Evolutionary conservation across 2,797 vertebrate species (phyloP).

Genomic region (Enteromius paludinosus): DNA sequence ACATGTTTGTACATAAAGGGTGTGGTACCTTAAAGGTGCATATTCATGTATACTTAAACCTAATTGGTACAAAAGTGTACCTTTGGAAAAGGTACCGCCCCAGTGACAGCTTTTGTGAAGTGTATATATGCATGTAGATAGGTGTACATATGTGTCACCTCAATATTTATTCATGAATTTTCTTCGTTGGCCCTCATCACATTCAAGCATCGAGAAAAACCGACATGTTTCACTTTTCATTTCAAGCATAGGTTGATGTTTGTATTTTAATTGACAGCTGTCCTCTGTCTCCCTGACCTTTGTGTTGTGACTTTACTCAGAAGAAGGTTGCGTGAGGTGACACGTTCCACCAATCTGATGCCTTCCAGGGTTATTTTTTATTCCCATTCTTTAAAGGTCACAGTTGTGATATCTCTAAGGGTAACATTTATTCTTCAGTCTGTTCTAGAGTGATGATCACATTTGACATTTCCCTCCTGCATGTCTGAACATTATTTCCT

Average conservation of each 20-base stretch:
- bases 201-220: constrained; percentile 12
- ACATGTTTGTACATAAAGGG: no score
- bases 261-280: constrained; percentile 29
- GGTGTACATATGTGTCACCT: not conserved
- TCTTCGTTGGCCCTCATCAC: not conserved
- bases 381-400: constrained; percentile 56
- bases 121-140: not conserved
- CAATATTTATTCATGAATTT: not conserved
- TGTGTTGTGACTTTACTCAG: constrained; percentile 6
- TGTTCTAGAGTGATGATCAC: constrained; percentile 35
- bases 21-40: no score
- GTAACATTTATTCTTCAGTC: constrained; percentile 59
- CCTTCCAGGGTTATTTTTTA: constrained; percentile 39
- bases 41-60: no score
- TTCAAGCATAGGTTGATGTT: constrained; percentile 1
- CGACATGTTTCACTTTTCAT: constrained; percentile 26
- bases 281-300: constrained; percentile 21
- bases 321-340: constrained; percentile 5
- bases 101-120: no score
- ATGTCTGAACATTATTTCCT: constrained; percentile 13
- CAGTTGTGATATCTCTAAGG: constrained; percentile 40
- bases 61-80: no score
- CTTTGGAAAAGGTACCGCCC: no score
- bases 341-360: not conserved
- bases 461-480: constrained; percentile 59